Percentiles rank a stretch among this genome's conserved stretches.
phyloP scores from a whole-genome alignment of 2,113 vertebrate species.

The Platysteira castanea region DNA sequence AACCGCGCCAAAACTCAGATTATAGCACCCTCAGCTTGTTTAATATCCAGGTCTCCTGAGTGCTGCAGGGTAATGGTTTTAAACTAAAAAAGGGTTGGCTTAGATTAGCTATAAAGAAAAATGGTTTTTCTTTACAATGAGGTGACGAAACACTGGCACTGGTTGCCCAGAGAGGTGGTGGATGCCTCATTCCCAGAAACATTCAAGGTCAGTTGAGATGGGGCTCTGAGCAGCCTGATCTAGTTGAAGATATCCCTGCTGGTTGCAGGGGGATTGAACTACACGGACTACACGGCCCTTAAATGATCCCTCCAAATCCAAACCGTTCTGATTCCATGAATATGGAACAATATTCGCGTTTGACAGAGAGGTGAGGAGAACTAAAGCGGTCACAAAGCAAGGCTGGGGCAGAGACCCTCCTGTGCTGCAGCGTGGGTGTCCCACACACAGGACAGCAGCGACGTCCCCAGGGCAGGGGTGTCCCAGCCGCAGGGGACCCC shows the following conservation, averaged over 20 bases:
- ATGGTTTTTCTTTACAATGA: neutral
- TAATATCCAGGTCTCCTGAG: neutral
- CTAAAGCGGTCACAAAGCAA: neutral
- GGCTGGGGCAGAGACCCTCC: neutral
- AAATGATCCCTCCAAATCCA: neutral
- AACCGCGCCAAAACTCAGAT: neutral
- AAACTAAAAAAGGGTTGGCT: neutral
- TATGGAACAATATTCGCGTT: fast-evolving
- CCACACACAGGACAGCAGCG: fast-evolving
- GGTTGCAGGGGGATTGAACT: neutral
- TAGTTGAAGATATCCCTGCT: neutral
- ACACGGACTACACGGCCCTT: neutral
- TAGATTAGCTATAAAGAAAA: neutral
- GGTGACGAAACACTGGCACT: neutral
- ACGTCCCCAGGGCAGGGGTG: neutral
- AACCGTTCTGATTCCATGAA: neutral
- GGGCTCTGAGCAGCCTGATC: neutral
- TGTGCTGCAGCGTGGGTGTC: neutral
- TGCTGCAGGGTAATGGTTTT: neutral
- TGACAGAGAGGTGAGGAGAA: neutral
- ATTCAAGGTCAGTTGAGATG: neutral
- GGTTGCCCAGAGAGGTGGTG: neutral
- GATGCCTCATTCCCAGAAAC: neutral
- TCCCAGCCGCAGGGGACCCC: too few species aligned
- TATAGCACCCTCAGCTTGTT: neutral